Percentiles rank a stretch among this genome's conserved stretches.
These are phyloP conservation scores for Linepithema humile DNA, from an alignment of 1,140 invertebrate species.

Conservation along the genomic window DNA sequence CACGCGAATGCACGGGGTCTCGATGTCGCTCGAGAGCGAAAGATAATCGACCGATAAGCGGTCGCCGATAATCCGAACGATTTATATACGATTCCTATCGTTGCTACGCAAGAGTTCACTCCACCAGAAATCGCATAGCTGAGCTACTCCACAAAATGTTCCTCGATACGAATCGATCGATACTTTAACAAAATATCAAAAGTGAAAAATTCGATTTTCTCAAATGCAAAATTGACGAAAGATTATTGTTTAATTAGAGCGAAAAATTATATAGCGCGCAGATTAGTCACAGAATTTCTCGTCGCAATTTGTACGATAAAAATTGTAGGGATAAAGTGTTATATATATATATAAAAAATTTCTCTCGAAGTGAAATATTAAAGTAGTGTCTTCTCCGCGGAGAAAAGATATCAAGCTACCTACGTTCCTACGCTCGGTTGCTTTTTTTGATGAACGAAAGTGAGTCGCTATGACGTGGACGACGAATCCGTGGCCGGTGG, in stretches of 20 bases:
- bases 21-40: slow-evolving; percentile 27
- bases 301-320: no score
- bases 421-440: neutral
- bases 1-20: slow-evolving; percentile 15
- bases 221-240: neutral
- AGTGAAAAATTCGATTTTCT: neutral
- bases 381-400: neutral
- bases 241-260: neutral
- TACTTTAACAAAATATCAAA: neutral
- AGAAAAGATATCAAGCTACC: neutral
- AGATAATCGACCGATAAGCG: slow-evolving; percentile 69
- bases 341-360: no score
- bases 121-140: slow-evolving; percentile 8
- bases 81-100: slow-evolving; percentile 53
- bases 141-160: neutral
- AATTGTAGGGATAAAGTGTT: no score
- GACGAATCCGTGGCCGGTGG: neutral
- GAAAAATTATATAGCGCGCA: neutral
- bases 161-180: neutral
- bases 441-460: slow-evolving; percentile 28
- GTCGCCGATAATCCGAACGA: slow-evolving; percentile 61
- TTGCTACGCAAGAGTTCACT: neutral
- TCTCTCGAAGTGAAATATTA: no score
- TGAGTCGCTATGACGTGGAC: slow-evolving; percentile 14
- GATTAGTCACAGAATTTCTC: neutral